Conservation (phyloP, 1,140 invertebrate genomes). For the Notospermus geniculatus region DNA sequence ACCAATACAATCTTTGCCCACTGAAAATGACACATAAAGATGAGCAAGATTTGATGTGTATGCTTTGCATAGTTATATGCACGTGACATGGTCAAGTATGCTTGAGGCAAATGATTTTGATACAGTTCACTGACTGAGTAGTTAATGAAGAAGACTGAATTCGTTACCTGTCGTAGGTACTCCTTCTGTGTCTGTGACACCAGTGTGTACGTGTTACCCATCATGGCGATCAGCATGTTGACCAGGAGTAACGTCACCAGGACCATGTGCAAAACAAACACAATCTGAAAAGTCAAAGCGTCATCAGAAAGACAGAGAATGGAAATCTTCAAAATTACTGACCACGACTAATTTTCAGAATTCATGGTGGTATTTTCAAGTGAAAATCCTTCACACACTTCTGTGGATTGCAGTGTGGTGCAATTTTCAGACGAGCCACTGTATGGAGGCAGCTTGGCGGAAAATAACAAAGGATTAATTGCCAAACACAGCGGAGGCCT, state of each 20-base stretch:
- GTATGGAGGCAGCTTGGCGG: too few relatives aligned
- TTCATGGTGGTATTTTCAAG: too few relatives aligned
- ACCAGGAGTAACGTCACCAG: slow-evolving; percentile 92
- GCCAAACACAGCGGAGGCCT: too few relatives aligned
- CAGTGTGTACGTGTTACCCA: slow-evolving; percentile 96
- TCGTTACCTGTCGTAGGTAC: slow-evolving; percentile 88
- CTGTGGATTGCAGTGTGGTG: too few relatives aligned
- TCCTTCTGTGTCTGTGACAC: slow-evolving; percentile 96
- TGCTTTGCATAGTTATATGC: too few relatives aligned
- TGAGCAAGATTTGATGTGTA: background rate
- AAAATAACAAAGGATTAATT: too few relatives aligned
- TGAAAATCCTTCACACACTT: too few relatives aligned
- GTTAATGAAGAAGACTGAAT: background rate
- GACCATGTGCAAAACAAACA: slow-evolving; percentile 95
- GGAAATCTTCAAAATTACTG: too few relatives aligned
- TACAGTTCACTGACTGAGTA: background rate
- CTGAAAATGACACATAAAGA: slow-evolving; percentile 58
- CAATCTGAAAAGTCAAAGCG: slow-evolving; percentile 66
- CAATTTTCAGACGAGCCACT: too few relatives aligned
- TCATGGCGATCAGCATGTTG: slow-evolving; percentile 99
- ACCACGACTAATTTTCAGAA: too few relatives aligned
- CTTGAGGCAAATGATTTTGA: background rate
- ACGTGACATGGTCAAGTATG: too few relatives aligned
- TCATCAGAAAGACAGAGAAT: too few relatives aligned
- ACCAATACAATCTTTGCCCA: slow-evolving; percentile 97